Conservation (phyloP, 2,113 vertebrate genomes). For the Hippoglossus stenolepis region DNA sequence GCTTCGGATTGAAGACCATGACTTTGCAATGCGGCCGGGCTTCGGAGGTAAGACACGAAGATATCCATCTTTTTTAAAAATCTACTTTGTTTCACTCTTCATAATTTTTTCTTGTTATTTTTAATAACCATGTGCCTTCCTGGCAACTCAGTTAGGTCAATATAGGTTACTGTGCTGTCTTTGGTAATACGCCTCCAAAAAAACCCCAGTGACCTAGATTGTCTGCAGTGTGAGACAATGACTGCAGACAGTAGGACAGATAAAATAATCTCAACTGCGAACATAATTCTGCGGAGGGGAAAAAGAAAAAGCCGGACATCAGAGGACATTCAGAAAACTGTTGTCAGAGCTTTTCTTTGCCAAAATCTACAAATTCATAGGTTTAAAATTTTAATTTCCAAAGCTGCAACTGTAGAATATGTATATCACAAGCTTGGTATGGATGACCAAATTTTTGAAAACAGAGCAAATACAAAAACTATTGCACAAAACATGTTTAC, state of each 20-base stretch:
- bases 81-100: background rate
- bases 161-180: conserved; percentile 78
- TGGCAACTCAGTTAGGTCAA: conserved; percentile 40
- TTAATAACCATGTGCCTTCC: conserved; percentile 11
- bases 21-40: conserved; percentile 92
- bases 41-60: conserved; percentile 88
- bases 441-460: too few relatives aligned
- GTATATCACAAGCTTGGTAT: too few relatives aligned
- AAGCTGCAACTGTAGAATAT: too few relatives aligned
- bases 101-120: background rate
- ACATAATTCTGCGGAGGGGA: conserved; percentile 22
- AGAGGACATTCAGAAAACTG: background rate
- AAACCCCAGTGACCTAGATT: conserved; percentile 78
- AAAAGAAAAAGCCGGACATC: conserved; percentile 10
- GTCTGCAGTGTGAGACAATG: conserved; percentile 64
- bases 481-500: too few relatives aligned
- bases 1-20: conserved; percentile 90
- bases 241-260: conserved; percentile 57
- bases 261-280: conserved; percentile 73
- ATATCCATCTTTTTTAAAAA: background rate
- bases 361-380: background rate
- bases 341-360: background rate
- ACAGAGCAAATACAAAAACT: too few relatives aligned
- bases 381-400: background rate
- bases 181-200: conserved; percentile 46